Evolutionary conservation across 2,113 vertebrate species (phyloP).

Genomic region (Narcine bancroftii): DNA sequence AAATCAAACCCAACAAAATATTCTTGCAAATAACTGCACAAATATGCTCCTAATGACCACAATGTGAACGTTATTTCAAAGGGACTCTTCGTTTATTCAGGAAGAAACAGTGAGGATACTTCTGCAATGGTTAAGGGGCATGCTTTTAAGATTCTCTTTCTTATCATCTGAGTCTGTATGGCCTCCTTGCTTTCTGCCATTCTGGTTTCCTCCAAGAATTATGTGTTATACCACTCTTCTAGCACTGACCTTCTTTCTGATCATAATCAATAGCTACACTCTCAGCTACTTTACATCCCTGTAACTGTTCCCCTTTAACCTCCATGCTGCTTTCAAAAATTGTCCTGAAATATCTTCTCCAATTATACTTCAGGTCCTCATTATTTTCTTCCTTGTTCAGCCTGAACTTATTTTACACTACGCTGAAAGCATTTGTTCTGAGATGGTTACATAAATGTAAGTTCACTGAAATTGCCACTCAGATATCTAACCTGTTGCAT

Average conservation of each 20-base stretch:
- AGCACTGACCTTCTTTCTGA: background rate
- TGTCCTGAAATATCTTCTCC: too few relatives aligned
- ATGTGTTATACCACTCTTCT: background rate
- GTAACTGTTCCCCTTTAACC: background rate
- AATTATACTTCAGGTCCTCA: background rate
- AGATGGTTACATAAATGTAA: background rate
- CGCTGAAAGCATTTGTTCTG: background rate
- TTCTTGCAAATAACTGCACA: background rate
- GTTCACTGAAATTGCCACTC: background rate
- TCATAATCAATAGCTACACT: background rate
- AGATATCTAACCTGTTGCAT: background rate
- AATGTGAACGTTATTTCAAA: background rate
- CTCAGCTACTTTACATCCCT: background rate
- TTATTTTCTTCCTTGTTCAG: background rate
- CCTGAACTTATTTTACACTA: background rate
- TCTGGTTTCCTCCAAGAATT: background rate
- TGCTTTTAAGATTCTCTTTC: background rate
- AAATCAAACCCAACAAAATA: background rate
- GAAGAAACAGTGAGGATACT: background rate
- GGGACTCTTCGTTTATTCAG: background rate
- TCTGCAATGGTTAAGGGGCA: background rate
- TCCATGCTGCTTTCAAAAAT: slow-evolving; percentile 1
- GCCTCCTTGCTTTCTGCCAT: background rate
- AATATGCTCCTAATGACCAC: background rate
- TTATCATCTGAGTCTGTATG: background rate